These are phyloP conservation scores for Hydroisotoma schaefferi DNA, from an alignment of 2,888 invertebrate species.

Conservation along the genomic window DNA sequence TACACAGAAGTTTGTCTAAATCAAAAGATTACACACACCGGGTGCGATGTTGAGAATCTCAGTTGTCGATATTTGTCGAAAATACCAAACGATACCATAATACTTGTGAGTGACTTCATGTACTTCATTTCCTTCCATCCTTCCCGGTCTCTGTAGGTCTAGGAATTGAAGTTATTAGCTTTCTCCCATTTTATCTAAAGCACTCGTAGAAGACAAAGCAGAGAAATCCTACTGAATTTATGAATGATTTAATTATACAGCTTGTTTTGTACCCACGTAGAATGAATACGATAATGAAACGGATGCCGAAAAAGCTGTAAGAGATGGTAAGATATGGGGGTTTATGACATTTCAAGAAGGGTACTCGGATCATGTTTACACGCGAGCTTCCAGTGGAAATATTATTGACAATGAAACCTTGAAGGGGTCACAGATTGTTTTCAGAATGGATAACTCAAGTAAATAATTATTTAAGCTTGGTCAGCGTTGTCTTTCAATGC, in stretches of 20 bases:
- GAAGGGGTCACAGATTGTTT: slow-evolving; percentile 23
- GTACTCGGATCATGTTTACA: slow-evolving; percentile 24
- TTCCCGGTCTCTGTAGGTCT: too few species aligned
- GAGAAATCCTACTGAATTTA: too few species aligned
- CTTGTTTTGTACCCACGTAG: too few species aligned
- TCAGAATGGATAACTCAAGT: slow-evolving; percentile 38
- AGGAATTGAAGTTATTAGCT: too few species aligned
- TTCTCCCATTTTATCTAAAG: too few species aligned
- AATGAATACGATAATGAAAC: slow-evolving; percentile 24
- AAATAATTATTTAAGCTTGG: slow-evolving; percentile 2
- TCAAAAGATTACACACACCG: slow-evolving; percentile 1
- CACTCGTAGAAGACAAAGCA: too few species aligned
- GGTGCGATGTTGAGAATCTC: slow-evolving; percentile 19
- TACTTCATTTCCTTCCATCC: too few species aligned
- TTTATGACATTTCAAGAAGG: slow-evolving; percentile 28
- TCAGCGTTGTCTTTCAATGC: not conserved
- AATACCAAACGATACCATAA: slow-evolving; percentile 27
- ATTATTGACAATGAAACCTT: slow-evolving; percentile 32
- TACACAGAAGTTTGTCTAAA: not conserved
- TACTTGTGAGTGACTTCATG: not conserved
- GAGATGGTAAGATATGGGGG: slow-evolving; percentile 33
- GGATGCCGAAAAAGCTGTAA: slow-evolving; percentile 23
- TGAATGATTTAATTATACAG: too few species aligned
- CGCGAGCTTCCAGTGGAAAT: slow-evolving; percentile 25
- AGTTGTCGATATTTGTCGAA: slow-evolving; percentile 28